phyloP scores from a whole-genome alignment of 1,140 invertebrate species.

The Lamellibrachia luymesi region DNA sequence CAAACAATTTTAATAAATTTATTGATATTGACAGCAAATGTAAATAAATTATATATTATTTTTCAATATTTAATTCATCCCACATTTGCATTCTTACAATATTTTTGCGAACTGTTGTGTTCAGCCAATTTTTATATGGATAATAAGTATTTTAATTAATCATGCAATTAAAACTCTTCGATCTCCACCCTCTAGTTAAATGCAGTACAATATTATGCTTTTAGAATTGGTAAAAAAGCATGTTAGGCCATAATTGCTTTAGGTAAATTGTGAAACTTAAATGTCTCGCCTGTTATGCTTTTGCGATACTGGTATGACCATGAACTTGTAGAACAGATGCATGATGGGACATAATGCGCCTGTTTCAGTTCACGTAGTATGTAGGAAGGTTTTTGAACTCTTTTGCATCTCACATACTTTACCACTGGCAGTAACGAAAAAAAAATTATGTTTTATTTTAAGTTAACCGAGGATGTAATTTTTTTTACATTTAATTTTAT shows the following conservation, averaged over 20 bases:
- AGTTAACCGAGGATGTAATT: too few relatives aligned
- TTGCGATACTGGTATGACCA: background rate
- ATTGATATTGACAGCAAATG: too few relatives aligned
- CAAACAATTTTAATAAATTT: too few relatives aligned
- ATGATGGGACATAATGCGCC: background rate
- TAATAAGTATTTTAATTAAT: background rate
- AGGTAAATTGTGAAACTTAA: background rate
- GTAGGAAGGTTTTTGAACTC: too few relatives aligned
- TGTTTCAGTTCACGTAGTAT: background rate
- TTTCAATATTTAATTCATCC: too few relatives aligned
- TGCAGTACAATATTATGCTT: background rate
- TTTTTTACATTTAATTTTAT: too few relatives aligned
- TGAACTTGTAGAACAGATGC: background rate
- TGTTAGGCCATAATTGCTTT: background rate
- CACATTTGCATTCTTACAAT: too few relatives aligned
- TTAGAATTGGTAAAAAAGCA: background rate
- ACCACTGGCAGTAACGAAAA: too few relatives aligned
- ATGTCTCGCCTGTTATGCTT: background rate
- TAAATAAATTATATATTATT: too few relatives aligned
- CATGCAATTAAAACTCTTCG: background rate
- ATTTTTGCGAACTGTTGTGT: background rate
- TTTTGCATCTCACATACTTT: too few relatives aligned
- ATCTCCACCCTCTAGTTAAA: background rate
- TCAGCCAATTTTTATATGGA: background rate
- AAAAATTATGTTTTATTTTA: too few relatives aligned